Base-by-base conservation (phyloP, 2,888 invertebrate species). In the Drosophila anomalata region DNA sequence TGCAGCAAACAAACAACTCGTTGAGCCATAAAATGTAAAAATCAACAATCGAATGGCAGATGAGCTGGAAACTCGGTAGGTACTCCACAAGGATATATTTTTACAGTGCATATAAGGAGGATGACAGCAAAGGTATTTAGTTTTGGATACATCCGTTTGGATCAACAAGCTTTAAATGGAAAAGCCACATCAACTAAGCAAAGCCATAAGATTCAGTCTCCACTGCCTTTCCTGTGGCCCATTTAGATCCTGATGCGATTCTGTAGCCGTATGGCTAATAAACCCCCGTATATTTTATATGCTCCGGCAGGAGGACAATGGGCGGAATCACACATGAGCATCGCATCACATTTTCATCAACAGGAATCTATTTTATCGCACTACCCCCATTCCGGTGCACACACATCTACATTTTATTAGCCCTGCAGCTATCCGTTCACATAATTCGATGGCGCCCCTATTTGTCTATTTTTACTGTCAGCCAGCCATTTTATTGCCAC, bases 381-480 rank as follows among this genome's bases (percentile, higher is more conserved):
- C 48, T 59, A 29, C 31, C 33, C 42, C 33, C n/a, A 14, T 41
- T 31, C 12, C 3, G 33, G 44, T 29, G 36, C 54, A 42, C 56
- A 41, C 69, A 41, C 69, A 69, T 59, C 57, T 69, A 63, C 62
- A 74, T 74, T 76, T 75, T 76, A 75, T 75, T 72, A 60, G 67
- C 52, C 72, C 50, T 63, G 75, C 75, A 76, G 67, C 72, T 63
- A 75, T 76, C 63, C 63, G 53, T 69, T 57, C 63, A 68, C 63
- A 72, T 75, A 75, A 75, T 72, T 75, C 67, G 58, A 65, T 67
- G 51, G 62, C 75, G 53, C 53, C 65, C 47, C 51, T 75, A 65
- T 75, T 75, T 68, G 72, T 68, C 57, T 74, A 58, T 68, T 75
- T 75, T 76, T 73, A 73, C 57, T 55, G 73, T 73, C 73, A 39